Evolutionary conservation across 2,797 vertebrate genomes (phyloP), one percentile per base, ranked within the genome.

Genomic region (Otolemur crassicaudatus): DNA sequence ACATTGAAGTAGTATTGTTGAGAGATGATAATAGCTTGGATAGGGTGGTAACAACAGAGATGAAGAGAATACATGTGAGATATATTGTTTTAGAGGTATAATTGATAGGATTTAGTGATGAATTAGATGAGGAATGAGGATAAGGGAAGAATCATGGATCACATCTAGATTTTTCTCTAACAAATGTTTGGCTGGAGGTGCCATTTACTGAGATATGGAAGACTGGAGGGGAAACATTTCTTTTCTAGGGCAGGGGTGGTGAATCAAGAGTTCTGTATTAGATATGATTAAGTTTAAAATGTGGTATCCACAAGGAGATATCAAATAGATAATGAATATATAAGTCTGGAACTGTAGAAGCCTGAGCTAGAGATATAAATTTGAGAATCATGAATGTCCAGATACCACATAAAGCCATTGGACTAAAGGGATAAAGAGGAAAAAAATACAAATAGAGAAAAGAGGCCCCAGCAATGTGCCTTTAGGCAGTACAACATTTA

Each of bases 131-230:
- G 37, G 7, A 49, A 76, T 63, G 72, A 81, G 23, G 19, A 40
- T 81, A 86, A 91, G 14, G 27, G 40, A 93, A 20, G 53, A 93
- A 80, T 63, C n/a, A 43, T 88, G 72, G 58, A 29, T 85, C 46
- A 87, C 46, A 65, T 90, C n/a, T 81, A 82, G 72, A 69, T 77
- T 96, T 96, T 92, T 37, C 46, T 73, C 22, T 85, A 77, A 87
- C n/a, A 87, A 13, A 27, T 92, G 58, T 16, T 91, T 86, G 60
- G 79, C 12, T 3, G 7, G 3, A 89, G 65, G 58, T 83, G 7
- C 61, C 22, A 34, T 86, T 91, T 91, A 88, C 60, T 3, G 19
- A 92, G 46, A 60, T 96, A 40, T 31, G 16, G 31, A 87, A 82
- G 10, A 43, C 49, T 85, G 14, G 19, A 19, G 11, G 46, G 65